These are phyloP conservation scores for Elysia chlorotica DNA, from an alignment of 1,140 invertebrate species.

Conservation along the genomic window DNA sequence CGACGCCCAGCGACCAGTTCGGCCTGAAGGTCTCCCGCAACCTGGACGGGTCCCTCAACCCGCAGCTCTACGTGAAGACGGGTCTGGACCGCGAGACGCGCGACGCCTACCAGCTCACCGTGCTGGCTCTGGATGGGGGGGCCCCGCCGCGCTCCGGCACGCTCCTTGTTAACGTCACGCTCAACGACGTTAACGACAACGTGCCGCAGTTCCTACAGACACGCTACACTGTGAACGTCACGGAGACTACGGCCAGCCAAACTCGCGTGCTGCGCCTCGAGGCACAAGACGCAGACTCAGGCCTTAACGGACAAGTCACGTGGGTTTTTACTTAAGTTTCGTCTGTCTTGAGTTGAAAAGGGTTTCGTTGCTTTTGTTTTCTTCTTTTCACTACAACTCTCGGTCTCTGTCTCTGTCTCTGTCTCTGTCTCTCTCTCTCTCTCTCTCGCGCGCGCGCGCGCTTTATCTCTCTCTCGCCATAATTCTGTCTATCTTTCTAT, in stretches of 20 bases:
- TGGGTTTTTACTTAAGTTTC: no score
- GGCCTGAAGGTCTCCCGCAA: constrained; percentile 22
- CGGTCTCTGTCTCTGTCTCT: background rate
- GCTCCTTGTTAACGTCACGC: constrained; percentile 72
- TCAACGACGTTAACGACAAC: constrained; percentile 91
- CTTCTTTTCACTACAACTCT: background rate
- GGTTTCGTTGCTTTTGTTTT: background rate
- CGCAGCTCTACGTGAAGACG: constrained; percentile 48
- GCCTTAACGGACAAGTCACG: constrained; percentile 77
- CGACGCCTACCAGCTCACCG: constrained; percentile 77
- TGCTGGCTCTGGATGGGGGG: constrained; percentile 90
- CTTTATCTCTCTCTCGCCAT: background rate
- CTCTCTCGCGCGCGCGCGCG: background rate
- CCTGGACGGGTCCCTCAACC: constrained; percentile 22
- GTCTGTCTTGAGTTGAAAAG: no score
- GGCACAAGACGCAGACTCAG: constrained; percentile 87
- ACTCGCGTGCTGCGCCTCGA: constrained; percentile 66
- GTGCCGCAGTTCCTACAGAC: constrained; percentile 78
- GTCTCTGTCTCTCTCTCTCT: background rate
- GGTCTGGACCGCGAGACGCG: constrained; percentile 83
- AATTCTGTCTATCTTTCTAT: background rate
- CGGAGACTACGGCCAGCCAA: constrained; percentile 50
- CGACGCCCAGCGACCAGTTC: constrained; percentile 18
- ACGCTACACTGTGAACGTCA: constrained; percentile 75
- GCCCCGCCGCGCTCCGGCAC: constrained; percentile 86